Evolutionary conservation across 2,113 vertebrate genomes (phyloP), one percentile per base, ranked within the genome.

Genomic region (Physeter macrocephalus): DNA sequence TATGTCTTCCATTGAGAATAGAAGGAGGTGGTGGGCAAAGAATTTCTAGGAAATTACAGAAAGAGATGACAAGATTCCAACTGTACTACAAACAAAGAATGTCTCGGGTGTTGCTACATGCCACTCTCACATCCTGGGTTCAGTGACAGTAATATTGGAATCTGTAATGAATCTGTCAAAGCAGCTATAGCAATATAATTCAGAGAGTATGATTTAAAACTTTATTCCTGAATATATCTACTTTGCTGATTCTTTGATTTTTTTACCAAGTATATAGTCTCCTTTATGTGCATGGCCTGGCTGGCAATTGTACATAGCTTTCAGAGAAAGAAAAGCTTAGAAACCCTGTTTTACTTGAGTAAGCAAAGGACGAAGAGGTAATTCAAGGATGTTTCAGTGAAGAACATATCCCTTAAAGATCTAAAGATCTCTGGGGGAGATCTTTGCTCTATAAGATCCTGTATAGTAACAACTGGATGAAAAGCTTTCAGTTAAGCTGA

Each of bases 1-100:
- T 83, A 46, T 93, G 86, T 54, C 74, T 95, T 93, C 97, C 97
- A 29, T 96, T 90, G 91, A 29, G 61, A 82, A 96, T 75, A 71
- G 93, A 1, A 21, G 97, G 75, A 52, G 97, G 98, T 46, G 95
- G 46, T 20, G 89, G 83, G 59, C 97, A 98, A 72, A 95, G 21
- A 71, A 97, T 97, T 93, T 84, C 98, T 98, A 93, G 84, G 80
- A 93, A 91, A 91, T 77, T 3, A 59, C 72, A 92, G 39, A 88
- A 25, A 90, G 39, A 83, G 39, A 96, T 21, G 17, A 94, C 52
- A 94, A 94, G 39, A 6, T 67, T 36, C 21, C 8, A 87, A 80
- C 39, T 85, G 6, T 39, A 27, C 12, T 66, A 29, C 46, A 71
- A 61, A 43, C 2, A 18, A 92, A 85, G 25, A 91, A 71, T 57